phyloP scores from a whole-genome alignment of 2,113 vertebrate genomes.

The Tapirus terrestris region DNA sequence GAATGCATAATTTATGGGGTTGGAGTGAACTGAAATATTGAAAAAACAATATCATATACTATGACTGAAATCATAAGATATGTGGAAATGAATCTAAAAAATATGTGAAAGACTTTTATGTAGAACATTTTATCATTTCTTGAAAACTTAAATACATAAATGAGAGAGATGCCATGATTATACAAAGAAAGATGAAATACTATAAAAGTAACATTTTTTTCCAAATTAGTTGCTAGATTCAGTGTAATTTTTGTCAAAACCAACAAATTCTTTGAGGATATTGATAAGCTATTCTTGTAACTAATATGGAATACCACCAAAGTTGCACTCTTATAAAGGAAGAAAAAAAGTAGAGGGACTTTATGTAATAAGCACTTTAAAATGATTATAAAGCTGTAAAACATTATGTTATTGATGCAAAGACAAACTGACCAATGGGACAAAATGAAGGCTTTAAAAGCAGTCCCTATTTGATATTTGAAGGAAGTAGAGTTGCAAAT shows the following conservation, averaged over 20 bases:
- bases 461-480: not conserved
- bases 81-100: not conserved
- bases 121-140: not conserved
- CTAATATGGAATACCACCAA: too few species aligned
- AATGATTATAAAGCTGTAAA: not conserved
- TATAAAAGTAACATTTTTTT: not conserved
- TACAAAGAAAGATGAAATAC: not conserved
- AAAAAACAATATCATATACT: not conserved
- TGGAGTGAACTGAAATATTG: not conserved
- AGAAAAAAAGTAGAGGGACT: not conserved
- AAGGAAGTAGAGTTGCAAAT: not conserved
- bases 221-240: not conserved
- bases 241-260: not conserved
- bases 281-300: not conserved
- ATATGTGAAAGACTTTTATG: not conserved
- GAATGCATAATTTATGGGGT: not conserved
- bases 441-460: not conserved
- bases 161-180: not conserved
- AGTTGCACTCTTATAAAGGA: not conserved
- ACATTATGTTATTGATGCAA: not conserved
- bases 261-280: not conserved
- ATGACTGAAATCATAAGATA: not conserved
- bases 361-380: not conserved
- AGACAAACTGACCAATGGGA: not conserved
- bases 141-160: not conserved